Evolutionary conservation across 2,888 invertebrate species (phyloP).

Genomic region (Lydus trimaculatus): DNA sequence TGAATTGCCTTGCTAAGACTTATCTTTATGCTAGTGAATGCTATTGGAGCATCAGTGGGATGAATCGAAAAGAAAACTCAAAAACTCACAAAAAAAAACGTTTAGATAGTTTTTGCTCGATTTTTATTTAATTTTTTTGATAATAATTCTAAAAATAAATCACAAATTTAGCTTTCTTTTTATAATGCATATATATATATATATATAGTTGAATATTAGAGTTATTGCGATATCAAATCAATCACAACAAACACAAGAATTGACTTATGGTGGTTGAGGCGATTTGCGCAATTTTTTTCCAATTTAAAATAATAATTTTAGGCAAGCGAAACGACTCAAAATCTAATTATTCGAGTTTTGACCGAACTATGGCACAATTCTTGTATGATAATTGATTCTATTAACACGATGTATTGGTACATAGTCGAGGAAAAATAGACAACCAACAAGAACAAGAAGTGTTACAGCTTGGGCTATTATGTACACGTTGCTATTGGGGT

Average conservation of each 20-base stretch:
- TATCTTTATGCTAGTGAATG: not conserved
- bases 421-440: too few relatives aligned
- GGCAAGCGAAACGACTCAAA: too few relatives aligned
- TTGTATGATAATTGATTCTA: slow-evolving; percentile 8
- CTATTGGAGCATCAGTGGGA: not conserved
- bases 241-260: not conserved
- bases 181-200: not conserved
- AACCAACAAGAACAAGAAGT: too few relatives aligned
- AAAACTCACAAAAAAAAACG: too few relatives aligned
- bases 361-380: slow-evolving; percentile 22
- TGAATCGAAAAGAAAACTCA: not conserved
- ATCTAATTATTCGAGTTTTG: not conserved
- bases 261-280: not conserved
- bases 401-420: too few relatives aligned
- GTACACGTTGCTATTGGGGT: too few relatives aligned
- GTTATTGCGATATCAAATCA: too few relatives aligned
- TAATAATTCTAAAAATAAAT: too few relatives aligned
- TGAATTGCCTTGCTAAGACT: slow-evolving; percentile 2
- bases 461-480: too few relatives aligned
- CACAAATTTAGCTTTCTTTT: not conserved
- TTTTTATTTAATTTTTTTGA: not conserved
- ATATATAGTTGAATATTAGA: too few relatives aligned
- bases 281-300: not conserved
- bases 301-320: not conserved
- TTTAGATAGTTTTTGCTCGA: not conserved